These are phyloP conservation scores for Epizoanthus stellaris DNA, from an alignment of 92 coral and sea anemone genomes.

Conservation along the genomic window DNA sequence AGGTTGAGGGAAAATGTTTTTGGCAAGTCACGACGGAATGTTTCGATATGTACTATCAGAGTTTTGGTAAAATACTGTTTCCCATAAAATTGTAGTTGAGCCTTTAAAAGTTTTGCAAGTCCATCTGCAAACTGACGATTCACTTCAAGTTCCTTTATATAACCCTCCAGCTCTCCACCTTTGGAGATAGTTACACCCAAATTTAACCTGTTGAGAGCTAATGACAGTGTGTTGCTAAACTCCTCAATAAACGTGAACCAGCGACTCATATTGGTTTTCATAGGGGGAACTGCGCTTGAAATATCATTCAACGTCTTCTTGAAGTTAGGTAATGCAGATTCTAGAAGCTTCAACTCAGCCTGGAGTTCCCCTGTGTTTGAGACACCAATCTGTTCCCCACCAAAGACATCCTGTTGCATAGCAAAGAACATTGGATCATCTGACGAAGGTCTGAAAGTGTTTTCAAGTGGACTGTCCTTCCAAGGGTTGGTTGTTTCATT, in stretches of 20 bases:
- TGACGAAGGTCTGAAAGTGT: constrained; percentile 12
- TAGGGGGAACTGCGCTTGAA: neutral
- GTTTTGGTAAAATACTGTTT: constrained; percentile 12
- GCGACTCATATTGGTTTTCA: constrained; percentile 17
- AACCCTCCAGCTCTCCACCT: constrained; percentile 8
- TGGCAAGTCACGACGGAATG: constrained; percentile 23
- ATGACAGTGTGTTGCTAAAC: constrained; percentile 13
- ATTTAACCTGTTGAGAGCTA: neutral
- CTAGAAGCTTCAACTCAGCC: neutral
- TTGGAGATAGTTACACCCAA: neutral
- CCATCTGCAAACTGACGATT: constrained; percentile 32
- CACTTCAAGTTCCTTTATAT: constrained; percentile 26
- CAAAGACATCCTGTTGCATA: constrained; percentile 15
- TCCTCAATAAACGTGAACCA: constrained; percentile 10
- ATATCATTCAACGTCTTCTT: neutral
- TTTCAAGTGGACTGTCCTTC: constrained; percentile 32
- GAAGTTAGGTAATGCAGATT: neutral
- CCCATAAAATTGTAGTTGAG: neutral
- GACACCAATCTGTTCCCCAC: constrained; percentile 30
- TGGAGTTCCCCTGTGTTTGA: constrained; percentile 9
- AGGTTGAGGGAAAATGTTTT: neutral
- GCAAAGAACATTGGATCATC: constrained; percentile 30
- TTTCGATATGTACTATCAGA: constrained; percentile 17
- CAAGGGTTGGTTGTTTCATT: constrained; percentile 11
- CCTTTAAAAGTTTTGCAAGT: constrained; percentile 15